Conservation (phyloP, 37 sponge, comb jelly and placozoan species). For the Aplysina aerophoba region DNA sequence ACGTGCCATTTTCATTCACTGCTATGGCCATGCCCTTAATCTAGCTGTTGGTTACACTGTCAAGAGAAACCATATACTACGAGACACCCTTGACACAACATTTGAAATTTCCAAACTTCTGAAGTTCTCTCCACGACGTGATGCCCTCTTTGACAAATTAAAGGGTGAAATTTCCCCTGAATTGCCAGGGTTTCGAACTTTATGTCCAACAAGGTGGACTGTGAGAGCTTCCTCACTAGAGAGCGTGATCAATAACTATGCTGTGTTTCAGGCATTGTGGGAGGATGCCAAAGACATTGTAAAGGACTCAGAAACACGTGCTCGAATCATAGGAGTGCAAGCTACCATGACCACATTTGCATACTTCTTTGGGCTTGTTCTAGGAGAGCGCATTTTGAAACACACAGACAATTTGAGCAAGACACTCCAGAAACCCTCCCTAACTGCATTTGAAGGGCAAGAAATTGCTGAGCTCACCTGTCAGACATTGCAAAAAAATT, state of each 20-base stretch:
- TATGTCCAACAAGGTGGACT: slow-evolving; percentile 63
- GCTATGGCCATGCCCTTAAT: slow-evolving; percentile 62
- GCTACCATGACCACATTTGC: slow-evolving; percentile 39
- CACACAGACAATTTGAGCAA: slow-evolving; percentile 56
- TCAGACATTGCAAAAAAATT: slow-evolving; percentile 36
- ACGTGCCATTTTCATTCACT: slow-evolving; percentile 48
- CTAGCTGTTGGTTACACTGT: slow-evolving; percentile 35
- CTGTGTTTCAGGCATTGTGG: slow-evolving; percentile 40
- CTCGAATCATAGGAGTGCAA: slow-evolving; percentile 45
- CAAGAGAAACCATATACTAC: slow-evolving; percentile 33
- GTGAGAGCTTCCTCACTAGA: slow-evolving; percentile 39
- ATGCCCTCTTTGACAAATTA: slow-evolving; percentile 34
- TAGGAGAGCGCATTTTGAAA: slow-evolving; percentile 45
- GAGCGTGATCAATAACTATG: slow-evolving; percentile 46
- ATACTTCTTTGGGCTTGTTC: slow-evolving; percentile 47
- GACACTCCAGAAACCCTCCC: slow-evolving; percentile 44
- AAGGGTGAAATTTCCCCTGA: slow-evolving; percentile 41
- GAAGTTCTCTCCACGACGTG: slow-evolving; percentile 53
- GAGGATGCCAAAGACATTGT: slow-evolving; percentile 14
- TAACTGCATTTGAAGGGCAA: slow-evolving; percentile 58
- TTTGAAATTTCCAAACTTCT: slow-evolving; percentile 61
- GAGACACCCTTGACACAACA: slow-evolving; percentile 53
- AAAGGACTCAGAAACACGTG: slow-evolving; percentile 44
- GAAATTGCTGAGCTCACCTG: slow-evolving; percentile 45
- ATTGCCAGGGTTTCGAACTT: slow-evolving; percentile 44